These are phyloP conservation scores for Diarsia dahlii DNA, from an alignment of 2,888 invertebrate genomes.

Conservation along the genomic window DNA sequence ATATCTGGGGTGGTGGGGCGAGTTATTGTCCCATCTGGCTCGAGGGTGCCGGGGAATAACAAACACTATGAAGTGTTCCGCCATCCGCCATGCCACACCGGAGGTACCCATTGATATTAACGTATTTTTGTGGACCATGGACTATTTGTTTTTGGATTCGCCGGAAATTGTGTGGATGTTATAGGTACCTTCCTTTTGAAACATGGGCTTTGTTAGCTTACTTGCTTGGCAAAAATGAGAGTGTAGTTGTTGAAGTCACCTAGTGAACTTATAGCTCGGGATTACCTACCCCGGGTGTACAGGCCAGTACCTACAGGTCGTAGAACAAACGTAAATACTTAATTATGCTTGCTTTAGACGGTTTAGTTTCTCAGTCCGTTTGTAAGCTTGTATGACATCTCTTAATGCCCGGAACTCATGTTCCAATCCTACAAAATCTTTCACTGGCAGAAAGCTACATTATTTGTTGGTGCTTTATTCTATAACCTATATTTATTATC, in stretches of 20 bases:
- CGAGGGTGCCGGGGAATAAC: slow-evolving; percentile 62
- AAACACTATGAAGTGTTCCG: slow-evolving; percentile 48
- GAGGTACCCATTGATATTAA: slow-evolving; percentile 49
- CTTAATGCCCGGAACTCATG: too few species aligned
- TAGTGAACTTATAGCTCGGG: too few species aligned
- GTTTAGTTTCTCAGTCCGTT: too few species aligned
- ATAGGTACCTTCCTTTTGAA: neutral
- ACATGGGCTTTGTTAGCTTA: neutral
- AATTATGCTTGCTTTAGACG: too few species aligned
- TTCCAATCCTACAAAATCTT: too few species aligned
- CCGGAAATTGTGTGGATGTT: slow-evolving; percentile 35
- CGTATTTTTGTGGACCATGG: slow-evolving; percentile 31
- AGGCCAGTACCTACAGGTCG: too few species aligned
- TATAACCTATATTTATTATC: too few species aligned
- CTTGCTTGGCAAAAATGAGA: neutral
- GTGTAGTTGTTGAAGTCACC: neutral
- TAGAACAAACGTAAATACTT: too few species aligned
- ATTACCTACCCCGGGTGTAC: too few species aligned
- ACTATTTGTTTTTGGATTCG: slow-evolving; percentile 41
- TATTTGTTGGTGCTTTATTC: too few species aligned
- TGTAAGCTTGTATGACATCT: too few species aligned
- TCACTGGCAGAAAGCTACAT: too few species aligned
- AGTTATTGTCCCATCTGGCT: slow-evolving; percentile 67
- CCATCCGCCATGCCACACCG: slow-evolving; percentile 32
- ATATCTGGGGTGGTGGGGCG: slow-evolving; percentile 56